phyloP scores from a whole-genome alignment of 1,140 invertebrate genomes.

The Drosophila nikananu region DNA sequence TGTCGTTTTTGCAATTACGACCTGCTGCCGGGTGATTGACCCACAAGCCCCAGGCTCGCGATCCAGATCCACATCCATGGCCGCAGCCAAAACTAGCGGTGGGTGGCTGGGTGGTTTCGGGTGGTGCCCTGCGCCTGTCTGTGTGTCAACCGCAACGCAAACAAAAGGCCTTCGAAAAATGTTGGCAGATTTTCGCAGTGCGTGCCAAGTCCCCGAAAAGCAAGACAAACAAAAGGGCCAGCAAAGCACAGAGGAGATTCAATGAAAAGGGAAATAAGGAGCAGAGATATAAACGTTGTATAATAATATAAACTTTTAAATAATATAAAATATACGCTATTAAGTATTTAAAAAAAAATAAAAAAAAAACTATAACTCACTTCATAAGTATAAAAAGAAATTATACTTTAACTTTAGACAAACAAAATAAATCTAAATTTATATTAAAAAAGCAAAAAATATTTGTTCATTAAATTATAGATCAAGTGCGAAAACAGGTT shows the following conservation, averaged over 20 bases:
- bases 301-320: neutral
- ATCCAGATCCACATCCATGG: conserved; percentile 9
- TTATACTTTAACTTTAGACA: neutral
- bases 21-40: conserved; percentile 70
- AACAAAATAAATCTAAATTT: neutral
- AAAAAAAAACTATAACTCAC: too few relatives aligned
- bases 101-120: neutral
- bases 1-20: conserved; percentile 56
- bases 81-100: neutral
- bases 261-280: too few relatives aligned
- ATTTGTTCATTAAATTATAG: conserved; percentile 10
- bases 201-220: conserved; percentile 22
- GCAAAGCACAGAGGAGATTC: neutral
- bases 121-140: conserved; percentile 9
- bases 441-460: neutral
- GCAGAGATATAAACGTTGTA: neutral
- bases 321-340: too few relatives aligned
- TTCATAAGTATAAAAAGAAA: too few relatives aligned
- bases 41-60: conserved; percentile 42
- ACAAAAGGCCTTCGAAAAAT: conserved; percentile 30
- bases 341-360: too few relatives aligned
- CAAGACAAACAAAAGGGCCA: conserved; percentile 26
- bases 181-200: conserved; percentile 43
- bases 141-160: conserved; percentile 41
- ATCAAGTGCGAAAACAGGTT: conserved; percentile 3